phyloP scores from a whole-genome alignment of 2,113 vertebrate genomes.

The Oreochromis aureus region DNA sequence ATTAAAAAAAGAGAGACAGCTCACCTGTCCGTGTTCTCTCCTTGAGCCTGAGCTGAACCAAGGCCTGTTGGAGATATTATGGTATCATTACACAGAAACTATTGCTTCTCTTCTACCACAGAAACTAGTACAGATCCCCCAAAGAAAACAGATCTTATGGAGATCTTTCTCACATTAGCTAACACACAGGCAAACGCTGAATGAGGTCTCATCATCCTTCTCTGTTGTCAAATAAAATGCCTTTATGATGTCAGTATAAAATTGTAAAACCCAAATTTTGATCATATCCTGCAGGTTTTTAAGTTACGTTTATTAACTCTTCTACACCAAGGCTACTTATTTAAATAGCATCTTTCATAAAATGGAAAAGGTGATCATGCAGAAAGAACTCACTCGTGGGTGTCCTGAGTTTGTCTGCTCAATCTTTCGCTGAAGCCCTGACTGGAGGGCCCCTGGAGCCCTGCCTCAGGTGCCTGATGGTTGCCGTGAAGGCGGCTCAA shows the following conservation, averaged over 20 bases:
- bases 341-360: background rate
- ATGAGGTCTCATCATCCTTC: background rate
- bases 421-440: constrained; percentile 77
- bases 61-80: constrained; percentile 74
- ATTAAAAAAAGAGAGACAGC: constrained; percentile 28
- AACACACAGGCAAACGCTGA: background rate
- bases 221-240: background rate
- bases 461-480: constrained; percentile 75
- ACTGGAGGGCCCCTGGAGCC: constrained; percentile 69
- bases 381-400: constrained; percentile 83
- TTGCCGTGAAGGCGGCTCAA: constrained; percentile 82
- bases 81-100: background rate
- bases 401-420: constrained; percentile 80
- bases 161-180: background rate
- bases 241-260: background rate
- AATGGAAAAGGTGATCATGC: background rate
- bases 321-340: background rate
- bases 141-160: background rate
- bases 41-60: constrained; percentile 88
- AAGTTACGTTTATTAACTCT: background rate
- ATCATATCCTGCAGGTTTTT: background rate
- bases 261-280: background rate
- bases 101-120: background rate
- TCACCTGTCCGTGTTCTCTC: constrained; percentile 91
- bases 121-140: background rate